phyloP scores from a whole-genome alignment of 2,888 invertebrate genomes.

The Drosophila cognata region DNA sequence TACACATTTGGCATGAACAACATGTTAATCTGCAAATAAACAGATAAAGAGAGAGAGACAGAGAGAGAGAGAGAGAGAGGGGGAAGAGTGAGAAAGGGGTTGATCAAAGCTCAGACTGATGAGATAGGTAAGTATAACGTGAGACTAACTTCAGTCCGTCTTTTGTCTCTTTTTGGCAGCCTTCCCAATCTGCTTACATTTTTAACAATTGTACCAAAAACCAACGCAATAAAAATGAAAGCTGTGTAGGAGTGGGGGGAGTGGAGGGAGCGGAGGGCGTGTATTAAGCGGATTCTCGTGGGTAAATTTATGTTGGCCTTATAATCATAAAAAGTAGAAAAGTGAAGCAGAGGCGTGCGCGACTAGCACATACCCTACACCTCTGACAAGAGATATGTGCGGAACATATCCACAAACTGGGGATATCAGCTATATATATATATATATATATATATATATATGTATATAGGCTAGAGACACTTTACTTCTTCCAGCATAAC shows the following conservation, averaged over 20 bases:
- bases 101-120: neutral
- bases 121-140: conserved; percentile 24
- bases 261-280: neutral
- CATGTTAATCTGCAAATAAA: conserved; percentile 68
- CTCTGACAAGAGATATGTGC: too few species aligned
- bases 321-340: conserved; percentile 53
- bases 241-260: neutral
- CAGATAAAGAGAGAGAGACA: conserved; percentile 4
- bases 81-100: conserved; percentile 1
- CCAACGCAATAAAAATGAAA: conserved; percentile 30
- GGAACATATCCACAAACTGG: neutral
- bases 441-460: neutral
- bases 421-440: neutral
- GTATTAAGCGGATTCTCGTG: conserved; percentile 43
- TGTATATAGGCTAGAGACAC: neutral
- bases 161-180: neutral
- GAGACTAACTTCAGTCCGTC: conserved; percentile 6
- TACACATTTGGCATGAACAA: conserved; percentile 53
- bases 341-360: neutral
- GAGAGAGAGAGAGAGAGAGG: conserved; percentile 5
- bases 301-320: conserved; percentile 70
- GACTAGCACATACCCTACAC: conserved; percentile 6
- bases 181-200: neutral
- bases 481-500: neutral
- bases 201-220: conserved; percentile 13